Evolutionary conservation across 2,888 invertebrate species (phyloP), one percentile per base, ranked within the genome.

Genomic region (Crossocerus cetratus): DNA sequence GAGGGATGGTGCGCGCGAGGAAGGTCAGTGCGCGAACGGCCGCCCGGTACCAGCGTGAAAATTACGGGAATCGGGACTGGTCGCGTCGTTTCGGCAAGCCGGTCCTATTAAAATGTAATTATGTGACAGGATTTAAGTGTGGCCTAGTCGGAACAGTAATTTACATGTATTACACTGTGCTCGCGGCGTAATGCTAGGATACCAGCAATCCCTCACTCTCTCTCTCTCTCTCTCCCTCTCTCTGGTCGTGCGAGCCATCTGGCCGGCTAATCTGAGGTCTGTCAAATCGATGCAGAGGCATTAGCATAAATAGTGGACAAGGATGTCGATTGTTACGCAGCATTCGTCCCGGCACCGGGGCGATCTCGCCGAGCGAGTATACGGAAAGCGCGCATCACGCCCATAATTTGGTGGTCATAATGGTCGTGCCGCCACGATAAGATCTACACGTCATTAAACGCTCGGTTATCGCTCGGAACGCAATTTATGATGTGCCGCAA

Each of bases 91-190:
- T 32, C 2, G 8, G 32, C 8, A 32, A 32, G 32, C 1, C 32
- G 49, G 3, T 14, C 49, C 1, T 49, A 49, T 49, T 14, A 16
- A 49, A 49, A 49, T 49, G 53, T 55, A 32, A 69, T 69, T 75
- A 62, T 55, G 20, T 43, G 63, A 75, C 32, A 32, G 13, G 42
- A 42, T 56, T 66, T 60, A 60, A 65, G 56, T 58, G 64, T 53
- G 65, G 61, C 69, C 65, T 75, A 76, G 55, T 70, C 64, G 21
- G 21, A 21, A 23, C 66, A 53, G 75, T 65, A 76, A 76, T 76
- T 76, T 76, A 66, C 75, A 70, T 70, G 75, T 75, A 76, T 66
- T 75, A 70, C 53, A 32, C 32, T 4, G 8, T 32, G 32, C 32
- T 32, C 32, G 5, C 32, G 32, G 32, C 32, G 32, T 32, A 32